A percentile compares a stretch with the other conserved stretches of the same genome.
Evolutionary conservation across 2,888 invertebrate genomes (phyloP).

Genomic region (Leucophora obtusa): DNA sequence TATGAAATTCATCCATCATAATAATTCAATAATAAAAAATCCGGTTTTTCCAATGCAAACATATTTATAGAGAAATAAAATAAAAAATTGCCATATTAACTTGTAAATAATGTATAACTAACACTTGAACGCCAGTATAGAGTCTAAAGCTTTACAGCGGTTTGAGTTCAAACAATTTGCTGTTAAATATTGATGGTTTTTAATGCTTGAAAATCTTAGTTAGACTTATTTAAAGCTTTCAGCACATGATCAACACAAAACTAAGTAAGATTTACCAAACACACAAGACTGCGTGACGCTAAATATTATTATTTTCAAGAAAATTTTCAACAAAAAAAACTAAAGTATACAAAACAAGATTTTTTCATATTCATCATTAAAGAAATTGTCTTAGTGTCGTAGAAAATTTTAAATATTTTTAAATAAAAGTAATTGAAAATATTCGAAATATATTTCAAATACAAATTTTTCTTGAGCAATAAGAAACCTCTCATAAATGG

Average conservation of each 20-base stretch:
- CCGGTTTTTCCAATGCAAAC: constrained; percentile 39
- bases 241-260: constrained; percentile 39
- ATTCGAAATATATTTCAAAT: too few species aligned
- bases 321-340: not conserved
- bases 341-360: not conserved
- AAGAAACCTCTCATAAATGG: too few species aligned
- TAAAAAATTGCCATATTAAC: constrained; percentile 25
- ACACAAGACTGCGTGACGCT: constrained; percentile 59
- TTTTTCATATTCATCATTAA: constrained; percentile 1
- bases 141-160: constrained; percentile 31
- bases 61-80: constrained; percentile 5
- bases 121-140: constrained; percentile 36
- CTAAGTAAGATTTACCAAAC: constrained; percentile 22
- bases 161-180: constrained; percentile 55
- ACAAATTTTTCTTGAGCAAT: too few species aligned
- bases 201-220: constrained; percentile 16
- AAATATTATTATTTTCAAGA: constrained; percentile 15
- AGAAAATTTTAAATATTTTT: not conserved
- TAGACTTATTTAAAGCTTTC: constrained; percentile 42
- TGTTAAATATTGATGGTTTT: constrained; percentile 41
- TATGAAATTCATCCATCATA: constrained; percentile 32
- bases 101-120: constrained; percentile 29
- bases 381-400: not conserved
- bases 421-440: not conserved
- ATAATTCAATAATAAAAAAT: constrained; percentile 30